Base-by-base conservation (phyloP, 2,113 vertebrate species). In the Garra rufa region DNA sequence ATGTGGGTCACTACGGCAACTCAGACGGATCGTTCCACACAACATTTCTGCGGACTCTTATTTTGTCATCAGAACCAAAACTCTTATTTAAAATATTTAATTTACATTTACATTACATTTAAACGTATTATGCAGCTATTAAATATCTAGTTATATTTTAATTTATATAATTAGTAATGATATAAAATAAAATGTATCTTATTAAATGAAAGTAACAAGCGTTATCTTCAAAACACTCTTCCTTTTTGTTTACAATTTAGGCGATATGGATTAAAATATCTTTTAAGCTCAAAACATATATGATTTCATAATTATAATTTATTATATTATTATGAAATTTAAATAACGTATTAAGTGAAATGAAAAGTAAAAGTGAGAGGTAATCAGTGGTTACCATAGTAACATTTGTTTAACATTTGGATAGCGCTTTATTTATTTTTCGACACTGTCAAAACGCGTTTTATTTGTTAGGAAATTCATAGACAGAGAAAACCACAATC, bases 61-160 rank as follows among this genome's bases (percentile, higher is more conserved):
- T 55, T 76, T 57, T 77, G 75, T 77, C 24, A 77, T 77, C 21
- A 38, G 9, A 57, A 10, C 6, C 48, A 77, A 50, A 75, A 75
- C 71, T 17, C 1, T 28, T 4, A 15, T 38, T 0, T 38, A 19
- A 69, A 30, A 38, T 1, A 19, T 19, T 61, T 61, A 1, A 24
- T 70, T 38, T 70, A 13, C 38, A 1, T n/a, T 44, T 44, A 24
- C 2, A 71, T n/a, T 24, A n/a, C 2, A 70, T 43, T n/a, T 57
- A n/a, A 57, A 57, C 50, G 17, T 55, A 9, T 7, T 34, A 19
- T 19, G 30, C 5, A 21, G 15, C 17, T 19, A 67, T 67, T 1
- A 38, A 38, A 38, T 41, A 59, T 21, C 24, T 17, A 69, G 41
- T 41, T 21, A 17, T 69, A 41, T 5, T 21, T 21, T 41, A n/a